phyloP scores from a whole-genome alignment of 2,888 invertebrate genomes.

The Rhimphoctona megacephalus region DNA sequence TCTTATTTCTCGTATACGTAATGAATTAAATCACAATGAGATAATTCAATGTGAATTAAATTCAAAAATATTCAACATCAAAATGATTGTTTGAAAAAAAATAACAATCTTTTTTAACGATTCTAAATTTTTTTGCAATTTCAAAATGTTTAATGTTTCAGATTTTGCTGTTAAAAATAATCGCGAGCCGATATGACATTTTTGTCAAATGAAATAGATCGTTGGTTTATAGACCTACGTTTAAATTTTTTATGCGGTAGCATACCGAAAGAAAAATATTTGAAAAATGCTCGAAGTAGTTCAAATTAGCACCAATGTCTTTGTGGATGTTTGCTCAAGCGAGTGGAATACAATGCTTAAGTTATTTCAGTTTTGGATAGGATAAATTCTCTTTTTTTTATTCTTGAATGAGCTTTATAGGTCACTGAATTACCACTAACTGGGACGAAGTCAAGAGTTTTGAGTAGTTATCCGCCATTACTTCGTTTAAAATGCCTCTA shows the following conservation, averaged over 20 bases:
- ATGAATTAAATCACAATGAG: too few relatives aligned
- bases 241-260: background rate
- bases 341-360: background rate
- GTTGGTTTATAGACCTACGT: background rate
- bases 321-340: background rate
- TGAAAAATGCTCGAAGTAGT: background rate
- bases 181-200: too few relatives aligned
- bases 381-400: background rate
- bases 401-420: background rate
- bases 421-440: background rate
- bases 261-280: background rate
- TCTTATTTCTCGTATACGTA: too few relatives aligned
- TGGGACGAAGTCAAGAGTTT: constrained; percentile 2
- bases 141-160: too few relatives aligned
- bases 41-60: too few relatives aligned
- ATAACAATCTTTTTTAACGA: too few relatives aligned
- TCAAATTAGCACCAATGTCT: background rate
- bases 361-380: background rate
- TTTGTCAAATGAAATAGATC: too few relatives aligned
- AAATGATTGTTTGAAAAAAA: too few relatives aligned
- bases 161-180: too few relatives aligned
- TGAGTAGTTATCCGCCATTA: background rate
- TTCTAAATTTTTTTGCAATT: too few relatives aligned
- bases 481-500: background rate
- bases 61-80: too few relatives aligned